Percentiles rank a stretch among this genome's conserved stretches.
phyloP scores from a whole-genome alignment of 2,888 invertebrate genomes.

The Leuctra nigra region DNA sequence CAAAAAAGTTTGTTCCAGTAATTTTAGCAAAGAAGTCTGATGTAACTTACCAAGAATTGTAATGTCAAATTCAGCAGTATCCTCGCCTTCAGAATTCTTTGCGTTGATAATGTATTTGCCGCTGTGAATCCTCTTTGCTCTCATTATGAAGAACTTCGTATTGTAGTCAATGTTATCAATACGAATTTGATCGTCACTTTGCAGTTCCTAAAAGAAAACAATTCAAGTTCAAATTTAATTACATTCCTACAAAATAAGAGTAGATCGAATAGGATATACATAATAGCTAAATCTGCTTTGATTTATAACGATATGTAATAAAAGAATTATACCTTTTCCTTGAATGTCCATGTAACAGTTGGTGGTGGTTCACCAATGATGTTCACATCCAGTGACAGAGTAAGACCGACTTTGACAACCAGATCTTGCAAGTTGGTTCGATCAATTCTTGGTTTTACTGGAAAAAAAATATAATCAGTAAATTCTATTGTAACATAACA shows the following conservation, averaged over 20 bases:
- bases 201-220: slow-evolving; percentile 35
- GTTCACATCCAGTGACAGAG: slow-evolving; percentile 79
- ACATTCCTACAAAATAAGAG: too few relatives aligned
- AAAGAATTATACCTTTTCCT: slow-evolving; percentile 46
- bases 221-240: too few relatives aligned
- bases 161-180: slow-evolving; percentile 84
- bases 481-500: too few relatives aligned
- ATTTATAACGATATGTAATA: too few relatives aligned
- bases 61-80: slow-evolving; percentile 85
- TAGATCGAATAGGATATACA: too few relatives aligned
- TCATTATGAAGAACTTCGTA: slow-evolving; percentile 81
- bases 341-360: slow-evolving; percentile 81
- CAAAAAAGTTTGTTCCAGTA: slow-evolving; percentile 31
- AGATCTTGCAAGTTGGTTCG: slow-evolving; percentile 80
- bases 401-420: slow-evolving; percentile 81
- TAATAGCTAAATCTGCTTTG: too few relatives aligned
- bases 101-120: slow-evolving; percentile 88
- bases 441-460: slow-evolving; percentile 93
- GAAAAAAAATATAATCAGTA: too few relatives aligned
- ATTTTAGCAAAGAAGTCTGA: neutral
- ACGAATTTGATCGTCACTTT: slow-evolving; percentile 45
- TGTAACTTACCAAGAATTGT: slow-evolving; percentile 60
- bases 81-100: slow-evolving; percentile 88
- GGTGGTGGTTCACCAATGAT: slow-evolving; percentile 93
- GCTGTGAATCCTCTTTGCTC: slow-evolving; percentile 70